Evolutionary conservation across 2,113 vertebrate genomes (phyloP).

Genomic region (Indicator maculatus): DNA sequence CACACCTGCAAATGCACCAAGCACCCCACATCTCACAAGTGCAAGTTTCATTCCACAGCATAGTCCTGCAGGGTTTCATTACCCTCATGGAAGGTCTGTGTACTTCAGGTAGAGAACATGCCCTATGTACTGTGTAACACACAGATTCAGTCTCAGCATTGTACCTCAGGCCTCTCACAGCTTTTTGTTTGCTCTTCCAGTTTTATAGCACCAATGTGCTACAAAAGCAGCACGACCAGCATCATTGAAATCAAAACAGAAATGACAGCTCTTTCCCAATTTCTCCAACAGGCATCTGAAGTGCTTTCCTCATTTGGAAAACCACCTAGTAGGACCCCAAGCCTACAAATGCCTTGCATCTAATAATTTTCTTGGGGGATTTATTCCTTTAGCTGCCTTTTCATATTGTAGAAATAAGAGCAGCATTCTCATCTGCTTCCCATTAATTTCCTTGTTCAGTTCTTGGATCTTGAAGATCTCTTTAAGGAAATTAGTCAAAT

Average conservation of each 20-base stretch:
- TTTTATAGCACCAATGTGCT: background rate
- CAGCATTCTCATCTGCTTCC: background rate
- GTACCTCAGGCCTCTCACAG: background rate
- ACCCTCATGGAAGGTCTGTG: background rate
- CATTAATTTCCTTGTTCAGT: background rate
- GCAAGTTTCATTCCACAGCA: background rate
- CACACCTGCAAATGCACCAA: background rate
- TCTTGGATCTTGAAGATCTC: background rate
- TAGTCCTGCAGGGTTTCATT: background rate
- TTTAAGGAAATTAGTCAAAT: slow-evolving; percentile 31
- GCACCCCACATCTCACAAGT: background rate
- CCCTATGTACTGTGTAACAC: background rate
- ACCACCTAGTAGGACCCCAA: background rate
- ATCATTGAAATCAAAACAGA: background rate
- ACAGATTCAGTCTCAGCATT: background rate
- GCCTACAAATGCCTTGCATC: background rate
- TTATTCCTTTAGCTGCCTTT: background rate
- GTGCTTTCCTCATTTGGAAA: background rate
- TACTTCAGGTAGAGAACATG: background rate
- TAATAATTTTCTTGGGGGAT: background rate
- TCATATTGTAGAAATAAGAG: background rate
- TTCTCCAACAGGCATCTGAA: background rate
- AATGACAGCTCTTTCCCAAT: background rate
- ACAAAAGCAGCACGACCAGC: background rate
- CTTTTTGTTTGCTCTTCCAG: background rate